These are phyloP conservation scores for Falco berigora DNA, from an alignment of 2,797 vertebrate species.

Conservation along the genomic window DNA sequence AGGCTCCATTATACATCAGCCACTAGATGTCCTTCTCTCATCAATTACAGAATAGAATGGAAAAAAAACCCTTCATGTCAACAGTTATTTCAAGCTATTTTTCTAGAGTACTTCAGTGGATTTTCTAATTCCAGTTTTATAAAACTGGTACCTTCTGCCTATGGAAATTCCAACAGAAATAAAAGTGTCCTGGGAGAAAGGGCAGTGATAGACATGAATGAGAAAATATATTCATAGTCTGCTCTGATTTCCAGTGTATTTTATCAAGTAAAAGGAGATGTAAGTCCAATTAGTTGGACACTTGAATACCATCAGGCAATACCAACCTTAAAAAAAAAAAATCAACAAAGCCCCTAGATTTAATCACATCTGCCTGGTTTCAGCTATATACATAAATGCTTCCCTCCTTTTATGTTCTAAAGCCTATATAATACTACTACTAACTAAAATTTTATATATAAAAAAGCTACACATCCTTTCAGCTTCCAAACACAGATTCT, in stretches of 20 bases:
- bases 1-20: not conserved
- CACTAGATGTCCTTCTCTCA: constrained; percentile 70
- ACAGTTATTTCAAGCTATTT: not conserved
- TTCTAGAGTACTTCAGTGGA: not conserved
- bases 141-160: not conserved
- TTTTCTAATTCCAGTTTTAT: not conserved
- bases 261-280: not conserved
- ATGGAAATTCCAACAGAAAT: not conserved
- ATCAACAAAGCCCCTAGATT: not conserved
- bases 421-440: not conserved
- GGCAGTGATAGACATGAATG: not conserved
- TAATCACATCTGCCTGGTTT: not conserved
- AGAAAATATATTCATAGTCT: not conserved
- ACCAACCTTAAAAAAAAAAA: not conserved
- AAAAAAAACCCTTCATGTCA: not conserved
- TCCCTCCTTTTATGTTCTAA: not conserved
- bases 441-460: not conserved
- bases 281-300: not conserved
- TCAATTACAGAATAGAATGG: not conserved
- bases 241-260: not conserved
- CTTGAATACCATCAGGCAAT: not conserved
- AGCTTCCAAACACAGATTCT: not conserved
- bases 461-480: not conserved
- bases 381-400: fast-evolving
- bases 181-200: not conserved